Base-by-base conservation (phyloP, 1,140 invertebrate species). In the Paraescarpia echinospica region DNA sequence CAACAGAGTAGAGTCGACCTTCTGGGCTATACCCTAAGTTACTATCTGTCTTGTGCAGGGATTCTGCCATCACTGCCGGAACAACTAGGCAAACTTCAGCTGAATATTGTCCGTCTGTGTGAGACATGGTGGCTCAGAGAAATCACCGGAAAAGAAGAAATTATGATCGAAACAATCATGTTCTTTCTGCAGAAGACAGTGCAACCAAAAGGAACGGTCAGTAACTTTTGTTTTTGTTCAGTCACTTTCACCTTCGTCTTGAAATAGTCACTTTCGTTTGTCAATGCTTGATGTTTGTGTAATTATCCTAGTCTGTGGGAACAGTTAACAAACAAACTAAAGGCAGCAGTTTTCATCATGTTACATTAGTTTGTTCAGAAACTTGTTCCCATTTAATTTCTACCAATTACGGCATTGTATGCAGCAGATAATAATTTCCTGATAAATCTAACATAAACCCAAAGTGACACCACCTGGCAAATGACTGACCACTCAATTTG, bases 121-220 rank as follows among this genome's bases (percentile, higher is more conserved):
- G 95, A 95, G 91, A 51, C 31, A 0, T 95, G 95, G 94, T 95
- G 95, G 94, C 88, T 91, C 14, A 93, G 91, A n/a, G 89, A 93
- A 0, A 31, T 94, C 12, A 88, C 92, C 27, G 94, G 94, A 0
- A 59, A 93, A 48, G 94, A 95, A 92, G 94, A 95, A 22, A 48
- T 95, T 14, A 92, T 94, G 6, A 91, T 92, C 18, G 94, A 95
- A 48, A 94, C 95, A 31, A 34, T 95, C 14, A 89, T 94, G 22
- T 95, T 94, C 90, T 92, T 95, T 14, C 88, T 95, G 48, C 91
- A 93, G 89, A 92, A 93, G 41, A 94, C 93, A 91, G 91, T 94
- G 18, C 92, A 92, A 33, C 89, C 93, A 12, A 93, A 94, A 91
- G 35, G 91, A 34, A 93, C 93, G 59, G 59, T 77, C 59, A 77